A percentile compares a stretch with the other conserved stretches of the same genome.
Conservation (phyloP, 2,888 invertebrate species). For the Tinea pellionella region DNA sequence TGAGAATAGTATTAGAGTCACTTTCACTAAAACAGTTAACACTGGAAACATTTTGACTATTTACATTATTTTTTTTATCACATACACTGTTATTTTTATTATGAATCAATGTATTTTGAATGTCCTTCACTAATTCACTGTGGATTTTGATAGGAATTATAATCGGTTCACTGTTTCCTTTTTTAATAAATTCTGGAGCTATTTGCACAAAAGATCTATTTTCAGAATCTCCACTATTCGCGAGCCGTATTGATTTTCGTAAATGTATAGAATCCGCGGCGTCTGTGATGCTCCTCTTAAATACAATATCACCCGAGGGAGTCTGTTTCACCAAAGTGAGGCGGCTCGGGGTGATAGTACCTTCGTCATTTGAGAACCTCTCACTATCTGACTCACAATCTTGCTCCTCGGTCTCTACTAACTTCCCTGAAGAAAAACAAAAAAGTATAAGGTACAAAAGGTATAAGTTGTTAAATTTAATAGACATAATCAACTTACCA, state of each 20-base stretch:
- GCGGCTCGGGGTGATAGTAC: conserved; percentile 38
- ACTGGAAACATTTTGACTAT: conserved; percentile 61
- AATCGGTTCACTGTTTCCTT: conserved; percentile 57
- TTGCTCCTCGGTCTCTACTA: conserved; percentile 71
- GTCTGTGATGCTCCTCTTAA: conserved; percentile 51
- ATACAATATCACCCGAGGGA: conserved; percentile 52
- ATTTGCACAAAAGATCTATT: conserved; percentile 56
- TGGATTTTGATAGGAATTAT: conserved; percentile 56
- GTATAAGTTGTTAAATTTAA: too few species aligned
- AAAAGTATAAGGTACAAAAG: too few species aligned
- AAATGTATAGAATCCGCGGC: conserved; percentile 46
- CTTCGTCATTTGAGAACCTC: conserved; percentile 29
- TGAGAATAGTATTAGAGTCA: conserved; percentile 54
- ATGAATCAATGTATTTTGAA: conserved; percentile 61
- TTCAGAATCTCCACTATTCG: conserved; percentile 55
- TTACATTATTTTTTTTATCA: conserved; percentile 56
- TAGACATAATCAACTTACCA: conserved; percentile 46
- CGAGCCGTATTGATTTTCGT: conserved; percentile 54
- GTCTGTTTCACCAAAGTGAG: conserved; percentile 57
- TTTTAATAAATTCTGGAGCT: conserved; percentile 53
- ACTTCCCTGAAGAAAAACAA: conserved; percentile 53
- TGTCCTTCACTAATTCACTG: conserved; percentile 62
- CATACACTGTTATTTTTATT: conserved; percentile 60
- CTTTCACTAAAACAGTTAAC: conserved; percentile 58
- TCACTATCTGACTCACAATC: conserved; percentile 67